Evolutionary conservation across 2,888 invertebrate genomes (phyloP).

Genomic region (Ganaspis brasiliensis): DNA sequence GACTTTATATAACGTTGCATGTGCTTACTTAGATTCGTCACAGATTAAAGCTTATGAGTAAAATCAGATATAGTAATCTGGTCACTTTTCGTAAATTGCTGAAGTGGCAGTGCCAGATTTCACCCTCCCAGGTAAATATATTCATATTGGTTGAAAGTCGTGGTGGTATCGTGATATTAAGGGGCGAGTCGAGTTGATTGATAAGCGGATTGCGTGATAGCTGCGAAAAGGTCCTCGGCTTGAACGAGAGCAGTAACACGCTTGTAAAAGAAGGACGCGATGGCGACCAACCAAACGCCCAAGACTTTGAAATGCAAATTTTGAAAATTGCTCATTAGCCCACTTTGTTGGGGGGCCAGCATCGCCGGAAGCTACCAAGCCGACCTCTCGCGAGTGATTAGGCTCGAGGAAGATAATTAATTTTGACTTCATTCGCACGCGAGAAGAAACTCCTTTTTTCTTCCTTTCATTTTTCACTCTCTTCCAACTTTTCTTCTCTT

Average conservation of each 20-base stretch:
- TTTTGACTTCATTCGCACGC: conserved; percentile 53
- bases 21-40: conserved; percentile 16
- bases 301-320: conserved; percentile 70
- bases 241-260: conserved; percentile 42
- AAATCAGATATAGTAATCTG: conserved; percentile 43
- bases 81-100: conserved; percentile 26
- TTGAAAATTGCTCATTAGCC: conserved; percentile 68
- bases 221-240: conserved; percentile 66
- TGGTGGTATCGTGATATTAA: conserved; percentile 60
- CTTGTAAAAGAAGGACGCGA: conserved; percentile 47
- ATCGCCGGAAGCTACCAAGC: conserved; percentile 51
- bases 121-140: conserved; percentile 56
- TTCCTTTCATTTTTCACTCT: conserved; percentile 19
- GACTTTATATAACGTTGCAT: conserved; percentile 19
- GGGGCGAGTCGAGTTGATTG: conserved; percentile 70
- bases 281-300: conserved; percentile 35
- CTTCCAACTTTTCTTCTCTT: not conserved
- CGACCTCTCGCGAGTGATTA: conserved; percentile 54
- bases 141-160: conserved; percentile 64
- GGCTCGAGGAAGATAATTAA: conserved; percentile 52
- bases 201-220: conserved; percentile 76
- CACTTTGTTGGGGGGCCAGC: conserved; percentile 54
- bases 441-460: conserved; percentile 41
- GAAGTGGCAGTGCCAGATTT: conserved; percentile 32
- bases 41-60: not conserved